Evolutionary conservation across 2,888 invertebrate genomes (phyloP).

Genomic region (Drosophila koepferae): DNA sequence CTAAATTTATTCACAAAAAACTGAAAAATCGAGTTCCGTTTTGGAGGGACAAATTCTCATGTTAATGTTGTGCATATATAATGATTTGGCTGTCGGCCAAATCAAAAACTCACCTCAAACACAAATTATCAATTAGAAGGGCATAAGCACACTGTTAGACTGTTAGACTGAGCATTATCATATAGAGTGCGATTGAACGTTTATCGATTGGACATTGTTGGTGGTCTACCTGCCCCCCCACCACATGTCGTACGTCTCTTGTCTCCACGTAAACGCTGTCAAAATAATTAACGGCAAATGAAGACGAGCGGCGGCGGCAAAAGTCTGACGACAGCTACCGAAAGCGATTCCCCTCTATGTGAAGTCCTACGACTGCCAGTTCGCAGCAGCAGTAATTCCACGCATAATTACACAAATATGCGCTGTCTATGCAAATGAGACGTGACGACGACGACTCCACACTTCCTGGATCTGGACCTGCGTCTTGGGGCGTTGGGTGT

Average conservation of each 20-base stretch:
- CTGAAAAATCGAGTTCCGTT: conserved; percentile 17
- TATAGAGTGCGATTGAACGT: conserved; percentile 64
- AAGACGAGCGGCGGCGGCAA: conserved; percentile 63
- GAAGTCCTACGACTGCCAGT: not conserved
- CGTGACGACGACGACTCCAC: conserved; percentile 45
- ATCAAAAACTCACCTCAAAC: conserved; percentile 60
- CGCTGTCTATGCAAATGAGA: conserved; percentile 69
- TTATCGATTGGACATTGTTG: conserved; percentile 72
- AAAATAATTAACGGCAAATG: conserved; percentile 77
- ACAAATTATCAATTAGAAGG: conserved; percentile 76
- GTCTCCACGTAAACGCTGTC: conserved; percentile 64
- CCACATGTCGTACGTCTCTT: not conserved
- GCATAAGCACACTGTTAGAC: conserved; percentile 41
- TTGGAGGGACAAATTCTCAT: conserved; percentile 14
- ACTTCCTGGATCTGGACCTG: conserved; percentile 46
- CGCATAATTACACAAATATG: conserved; percentile 80
- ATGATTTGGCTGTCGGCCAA: conserved; percentile 51
- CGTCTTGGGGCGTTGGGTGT: conserved; percentile 14
- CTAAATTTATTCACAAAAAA: not conserved
- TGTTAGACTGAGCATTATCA: conserved; percentile 63
- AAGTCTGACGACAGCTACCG: conserved; percentile 49
- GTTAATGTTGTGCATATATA: conserved; percentile 65
- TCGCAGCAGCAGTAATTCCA: conserved; percentile 47
- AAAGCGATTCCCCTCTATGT: conserved; percentile 22
- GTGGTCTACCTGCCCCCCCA: conserved; percentile 51